A percentile compares a stretch with the other conserved stretches of the same genome.
phyloP scores from a whole-genome alignment of 1,140 invertebrate genomes.

The Papilio xuthus region DNA sequence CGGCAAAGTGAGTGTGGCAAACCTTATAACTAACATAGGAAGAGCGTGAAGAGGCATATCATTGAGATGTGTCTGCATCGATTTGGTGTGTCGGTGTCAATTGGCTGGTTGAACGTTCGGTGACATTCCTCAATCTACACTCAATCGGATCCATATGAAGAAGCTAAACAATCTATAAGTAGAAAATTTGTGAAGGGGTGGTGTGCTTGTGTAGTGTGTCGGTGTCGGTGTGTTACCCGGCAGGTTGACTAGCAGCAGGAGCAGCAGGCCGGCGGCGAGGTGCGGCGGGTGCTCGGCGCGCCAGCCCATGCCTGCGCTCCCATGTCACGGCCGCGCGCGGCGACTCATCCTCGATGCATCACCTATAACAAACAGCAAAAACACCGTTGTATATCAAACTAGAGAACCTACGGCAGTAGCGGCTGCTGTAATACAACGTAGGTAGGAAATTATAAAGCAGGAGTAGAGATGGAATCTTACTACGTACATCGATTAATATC shows the following conservation, averaged over 20 bases:
- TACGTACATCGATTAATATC: no score
- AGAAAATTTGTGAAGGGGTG: neutral
- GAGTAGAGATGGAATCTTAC: no score
- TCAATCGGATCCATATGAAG: no score
- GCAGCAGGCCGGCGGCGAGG: slow-evolving; percentile 85
- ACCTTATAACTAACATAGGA: no score
- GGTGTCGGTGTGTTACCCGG: slow-evolving; percentile 57
- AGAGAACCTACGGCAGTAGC: neutral
- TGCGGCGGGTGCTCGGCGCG: slow-evolving; percentile 87
- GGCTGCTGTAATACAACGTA: neutral
- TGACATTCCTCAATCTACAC: no score
- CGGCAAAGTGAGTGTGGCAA: neutral
- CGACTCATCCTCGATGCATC: slow-evolving; percentile 86
- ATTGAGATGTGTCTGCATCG: no score
- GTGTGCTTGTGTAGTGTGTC: neutral
- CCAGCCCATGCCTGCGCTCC: slow-evolving; percentile 91
- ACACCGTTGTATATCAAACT: neutral
- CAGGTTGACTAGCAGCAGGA: slow-evolving; percentile 78
- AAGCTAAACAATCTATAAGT: no score
- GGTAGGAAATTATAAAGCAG: no score
- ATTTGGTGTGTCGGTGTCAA: no score
- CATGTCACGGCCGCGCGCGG: slow-evolving; percentile 89
- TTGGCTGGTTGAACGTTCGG: no score
- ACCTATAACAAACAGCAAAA: slow-evolving; percentile 78
- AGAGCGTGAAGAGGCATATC: neutral